phyloP scores from a whole-genome alignment of 1,140 invertebrate species.

The Cyclina sinensis region DNA sequence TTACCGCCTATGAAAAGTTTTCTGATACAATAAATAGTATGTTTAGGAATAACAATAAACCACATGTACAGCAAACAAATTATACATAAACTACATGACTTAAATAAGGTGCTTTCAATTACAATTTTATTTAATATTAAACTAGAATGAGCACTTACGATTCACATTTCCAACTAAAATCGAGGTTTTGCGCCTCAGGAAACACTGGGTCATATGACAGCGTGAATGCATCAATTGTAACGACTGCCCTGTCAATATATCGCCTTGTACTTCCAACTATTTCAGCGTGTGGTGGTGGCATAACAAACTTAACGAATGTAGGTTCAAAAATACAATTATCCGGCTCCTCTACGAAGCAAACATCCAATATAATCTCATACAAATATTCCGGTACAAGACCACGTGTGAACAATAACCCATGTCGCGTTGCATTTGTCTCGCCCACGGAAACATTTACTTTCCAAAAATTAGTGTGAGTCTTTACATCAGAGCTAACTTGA shows the following conservation, averaged over 20 bases:
- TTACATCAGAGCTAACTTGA: not conserved
- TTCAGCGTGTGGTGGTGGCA: slow-evolving; percentile 48
- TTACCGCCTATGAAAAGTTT: no score
- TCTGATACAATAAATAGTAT: no score
- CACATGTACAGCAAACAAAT: no score
- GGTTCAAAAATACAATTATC: slow-evolving; percentile 49
- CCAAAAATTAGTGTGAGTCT: slow-evolving; percentile 48
- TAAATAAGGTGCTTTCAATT: no score
- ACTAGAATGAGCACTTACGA: not conserved
- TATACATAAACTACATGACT: no score
- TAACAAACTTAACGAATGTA: slow-evolving; percentile 30
- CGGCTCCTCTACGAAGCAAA: slow-evolving; percentile 39
- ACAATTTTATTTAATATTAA: no score
- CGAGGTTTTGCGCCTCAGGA: not conserved
- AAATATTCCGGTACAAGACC: not conserved
- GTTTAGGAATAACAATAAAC: no score
- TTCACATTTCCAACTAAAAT: not conserved
- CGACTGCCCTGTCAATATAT: not conserved
- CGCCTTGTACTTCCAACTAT: slow-evolving; percentile 42
- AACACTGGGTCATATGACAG: slow-evolving; percentile 49
- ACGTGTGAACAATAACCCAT: slow-evolving; percentile 32
- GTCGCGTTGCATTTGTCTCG: slow-evolving; percentile 14
- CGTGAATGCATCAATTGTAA: slow-evolving; percentile 41
- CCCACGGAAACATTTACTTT: not conserved
- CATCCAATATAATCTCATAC: not conserved